Conservation (phyloP, 1,140 invertebrate genomes). For the Drosophila teissieri region DNA sequence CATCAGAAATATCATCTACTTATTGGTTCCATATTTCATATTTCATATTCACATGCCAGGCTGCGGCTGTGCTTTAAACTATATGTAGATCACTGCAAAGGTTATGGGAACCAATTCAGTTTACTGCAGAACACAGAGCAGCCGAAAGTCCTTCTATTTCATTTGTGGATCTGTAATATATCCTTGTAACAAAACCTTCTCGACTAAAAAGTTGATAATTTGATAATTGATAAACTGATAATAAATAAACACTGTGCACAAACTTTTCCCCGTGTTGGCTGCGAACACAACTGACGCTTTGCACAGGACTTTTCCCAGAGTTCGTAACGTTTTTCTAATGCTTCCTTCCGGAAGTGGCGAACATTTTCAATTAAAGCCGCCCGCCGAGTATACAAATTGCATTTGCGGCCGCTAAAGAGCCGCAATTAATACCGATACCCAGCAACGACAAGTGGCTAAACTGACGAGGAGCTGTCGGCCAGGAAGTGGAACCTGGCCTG, state of each 20-base stretch:
- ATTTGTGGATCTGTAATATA: too few relatives aligned
- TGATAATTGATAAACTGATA: slow-evolving; percentile 11
- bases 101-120: too few relatives aligned
- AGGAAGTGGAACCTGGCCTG: slow-evolving; percentile 58
- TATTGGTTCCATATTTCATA: slow-evolving; percentile 31
- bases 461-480: slow-evolving; percentile 24
- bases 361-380: slow-evolving; percentile 69
- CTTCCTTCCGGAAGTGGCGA: slow-evolving; percentile 66
- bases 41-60: slow-evolving; percentile 2
- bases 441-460: slow-evolving; percentile 15
- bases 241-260: background rate
- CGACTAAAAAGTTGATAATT: slow-evolving; percentile 11
- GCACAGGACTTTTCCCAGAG: slow-evolving; percentile 4
- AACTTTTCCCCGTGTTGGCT: slow-evolving; percentile 11
- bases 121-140: too few relatives aligned
- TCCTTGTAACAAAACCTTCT: background rate
- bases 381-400: slow-evolving; percentile 17
- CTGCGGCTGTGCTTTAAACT: background rate
- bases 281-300: slow-evolving; percentile 24
- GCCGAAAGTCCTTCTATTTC: too few relatives aligned
- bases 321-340: slow-evolving; percentile 61
- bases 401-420: slow-evolving; percentile 68
- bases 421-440: slow-evolving; percentile 64
- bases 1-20: slow-evolving; percentile 24
- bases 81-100: too few relatives aligned